Conservation (phyloP, 2,888 invertebrate genomes). For the Nezara viridula region DNA sequence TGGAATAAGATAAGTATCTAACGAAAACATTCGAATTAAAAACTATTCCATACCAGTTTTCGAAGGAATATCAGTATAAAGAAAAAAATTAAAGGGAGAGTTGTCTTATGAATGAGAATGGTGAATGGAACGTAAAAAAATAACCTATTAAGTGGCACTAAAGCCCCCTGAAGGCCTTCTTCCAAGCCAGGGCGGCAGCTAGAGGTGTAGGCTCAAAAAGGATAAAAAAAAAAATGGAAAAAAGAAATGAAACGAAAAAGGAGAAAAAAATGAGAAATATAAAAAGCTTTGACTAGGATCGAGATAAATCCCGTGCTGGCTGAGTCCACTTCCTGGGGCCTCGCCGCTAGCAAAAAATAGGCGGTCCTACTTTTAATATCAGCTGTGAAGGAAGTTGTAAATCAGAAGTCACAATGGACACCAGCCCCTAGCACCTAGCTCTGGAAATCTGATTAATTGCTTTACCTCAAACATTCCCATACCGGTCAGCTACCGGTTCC, state of each 20-base stretch:
- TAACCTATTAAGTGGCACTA: conserved; percentile 51
- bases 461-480: conserved; percentile 34
- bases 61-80: neutral
- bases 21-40: neutral
- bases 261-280: conserved; percentile 35
- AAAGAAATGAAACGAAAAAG: conserved; percentile 35
- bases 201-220: conserved; percentile 30
- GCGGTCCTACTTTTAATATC: conserved; percentile 54
- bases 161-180: conserved; percentile 19
- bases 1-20: neutral
- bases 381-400: conserved; percentile 64
- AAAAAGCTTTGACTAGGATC: conserved; percentile 53
- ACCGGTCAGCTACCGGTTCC: neutral
- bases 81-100: conserved; percentile 17
- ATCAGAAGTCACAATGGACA: conserved; percentile 60
- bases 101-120: conserved; percentile 44
- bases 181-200: conserved; percentile 26
- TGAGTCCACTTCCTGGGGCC: conserved; percentile 45
- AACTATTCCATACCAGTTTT: neutral
- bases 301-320: conserved; percentile 50
- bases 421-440: neutral
- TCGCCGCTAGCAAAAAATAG: conserved; percentile 43
- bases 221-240: conserved; percentile 31
- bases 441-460: conserved; percentile 45
- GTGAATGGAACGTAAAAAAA: conserved; percentile 47